Conservation (phyloP, 2,113 vertebrate genomes). For the Sapajus apella region DNA sequence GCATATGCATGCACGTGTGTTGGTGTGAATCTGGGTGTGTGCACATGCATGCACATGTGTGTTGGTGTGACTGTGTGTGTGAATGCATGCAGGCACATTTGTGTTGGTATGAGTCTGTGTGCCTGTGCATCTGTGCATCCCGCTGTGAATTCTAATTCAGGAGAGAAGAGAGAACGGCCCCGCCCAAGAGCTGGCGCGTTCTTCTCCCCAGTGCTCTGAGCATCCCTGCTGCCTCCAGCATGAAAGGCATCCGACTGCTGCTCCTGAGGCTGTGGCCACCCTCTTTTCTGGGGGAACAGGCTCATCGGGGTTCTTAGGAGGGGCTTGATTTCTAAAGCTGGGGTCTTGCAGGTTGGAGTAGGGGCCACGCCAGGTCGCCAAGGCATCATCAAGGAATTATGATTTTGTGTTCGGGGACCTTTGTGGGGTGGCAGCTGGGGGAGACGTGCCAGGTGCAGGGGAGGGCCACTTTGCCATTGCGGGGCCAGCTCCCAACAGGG, state of each 20-base stretch:
- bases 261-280: not conserved
- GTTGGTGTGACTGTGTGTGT: not conserved
- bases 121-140: too few species aligned
- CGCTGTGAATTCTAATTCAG: fast-evolving
- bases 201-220: fast-evolving
- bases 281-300: fast-evolving
- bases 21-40: too few species aligned
- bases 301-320: not conserved
- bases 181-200: fast-evolving
- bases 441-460: not conserved
- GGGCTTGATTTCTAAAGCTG: not conserved
- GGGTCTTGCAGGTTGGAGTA: fast-evolving
- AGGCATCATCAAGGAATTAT: not conserved
- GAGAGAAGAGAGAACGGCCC: not conserved
- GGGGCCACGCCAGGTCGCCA: not conserved
- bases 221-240: fast-evolving
- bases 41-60: too few species aligned
- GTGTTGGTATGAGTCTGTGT: not conserved
- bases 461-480: not conserved
- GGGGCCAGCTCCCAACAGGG: fast-evolving
- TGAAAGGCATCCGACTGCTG: fast-evolving
- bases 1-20: too few species aligned
- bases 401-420: not conserved
- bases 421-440: not conserved
- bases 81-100: too few species aligned